These are phyloP conservation scores for Propsilocerus akamusi DNA, from an alignment of 1,140 invertebrate species.

Conservation along the genomic window DNA sequence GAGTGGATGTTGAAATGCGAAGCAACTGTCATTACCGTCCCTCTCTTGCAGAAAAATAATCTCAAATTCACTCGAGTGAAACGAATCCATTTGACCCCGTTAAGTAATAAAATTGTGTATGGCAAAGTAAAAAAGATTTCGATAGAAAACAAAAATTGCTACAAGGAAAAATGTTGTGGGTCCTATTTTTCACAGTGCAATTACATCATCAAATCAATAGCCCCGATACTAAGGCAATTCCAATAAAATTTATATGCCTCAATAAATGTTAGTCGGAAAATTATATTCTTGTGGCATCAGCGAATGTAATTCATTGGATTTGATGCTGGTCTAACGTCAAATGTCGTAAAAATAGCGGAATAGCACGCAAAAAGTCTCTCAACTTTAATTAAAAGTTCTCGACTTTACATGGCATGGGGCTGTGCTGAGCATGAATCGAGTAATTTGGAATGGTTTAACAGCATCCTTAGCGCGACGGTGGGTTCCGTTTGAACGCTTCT, in stretches of 20 bases:
- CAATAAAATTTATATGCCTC: not conserved
- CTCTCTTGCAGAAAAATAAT: not conserved
- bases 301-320: not conserved
- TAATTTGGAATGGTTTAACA: too few species aligned
- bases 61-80: not conserved
- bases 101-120: not conserved
- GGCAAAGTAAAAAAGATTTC: not conserved
- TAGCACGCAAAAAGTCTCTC: not conserved
- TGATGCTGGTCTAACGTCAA: not conserved
- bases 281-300: not conserved
- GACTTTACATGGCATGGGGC: not conserved
- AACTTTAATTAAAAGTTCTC: not conserved
- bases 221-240: too few species aligned
- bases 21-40: not conserved
- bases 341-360: not conserved
- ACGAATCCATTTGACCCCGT: constrained; percentile 1
- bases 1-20: not conserved
- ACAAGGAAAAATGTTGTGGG: too few species aligned
- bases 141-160: not conserved
- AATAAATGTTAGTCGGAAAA: not conserved
- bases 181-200: too few species aligned
- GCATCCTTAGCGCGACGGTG: too few species aligned
- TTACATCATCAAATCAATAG: not conserved
- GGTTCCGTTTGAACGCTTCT: not conserved
- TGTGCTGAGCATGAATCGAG: too few species aligned